Evolutionary conservation across 2,888 invertebrate genomes (phyloP), one percentile per base, ranked within the genome.

Genomic region (Didymodactylos carnosus): DNA sequence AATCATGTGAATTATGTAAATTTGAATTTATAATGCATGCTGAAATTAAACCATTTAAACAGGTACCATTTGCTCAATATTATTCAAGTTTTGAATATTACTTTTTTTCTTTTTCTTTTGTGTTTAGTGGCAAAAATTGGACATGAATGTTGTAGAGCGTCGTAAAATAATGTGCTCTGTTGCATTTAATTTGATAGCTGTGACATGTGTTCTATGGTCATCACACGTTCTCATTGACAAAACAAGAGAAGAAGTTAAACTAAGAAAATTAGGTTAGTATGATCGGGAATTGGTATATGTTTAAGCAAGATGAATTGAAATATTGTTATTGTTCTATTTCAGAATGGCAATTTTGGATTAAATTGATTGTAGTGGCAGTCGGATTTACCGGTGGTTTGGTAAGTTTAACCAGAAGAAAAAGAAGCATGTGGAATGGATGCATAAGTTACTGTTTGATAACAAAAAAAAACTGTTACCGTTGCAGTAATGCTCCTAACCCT

Each of bases 331-430:
- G n/a, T n/a, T 23, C 7, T 49, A 23, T 49, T 84, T 81, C 88
- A 19, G 92, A 93, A 79, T 95, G 95, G 95, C 93, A 94, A 69
- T 95, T 95, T 85, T 95, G 94, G 94, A 95, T 94, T 77, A 95
- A 95, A 85, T 86, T 95, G 77, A 91, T 94, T 76, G 94, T 95
- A 76, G 93, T 95, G 46, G 93, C 93, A 29, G 93, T 95, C 76
- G 95, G 94, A 16, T 91, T 94, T 82, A 92, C 93, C 14, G 94
- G 94, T 71, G 94, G 94, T 73, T 89, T 92, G 29, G 53, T 62
- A 62, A 2, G 35, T n/a, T n/a, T n/a, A n/a, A n/a, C n/a, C n/a
- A n/a, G n/a, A n/a, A n/a, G n/a, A n/a, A n/a, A n/a, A n/a, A n/a
- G n/a, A n/a, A n/a, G n/a, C n/a, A n/a, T n/a, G n/a, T n/a, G n/a